Conservation (phyloP, 2,888 invertebrate genomes). For the Homarus gammarus region DNA sequence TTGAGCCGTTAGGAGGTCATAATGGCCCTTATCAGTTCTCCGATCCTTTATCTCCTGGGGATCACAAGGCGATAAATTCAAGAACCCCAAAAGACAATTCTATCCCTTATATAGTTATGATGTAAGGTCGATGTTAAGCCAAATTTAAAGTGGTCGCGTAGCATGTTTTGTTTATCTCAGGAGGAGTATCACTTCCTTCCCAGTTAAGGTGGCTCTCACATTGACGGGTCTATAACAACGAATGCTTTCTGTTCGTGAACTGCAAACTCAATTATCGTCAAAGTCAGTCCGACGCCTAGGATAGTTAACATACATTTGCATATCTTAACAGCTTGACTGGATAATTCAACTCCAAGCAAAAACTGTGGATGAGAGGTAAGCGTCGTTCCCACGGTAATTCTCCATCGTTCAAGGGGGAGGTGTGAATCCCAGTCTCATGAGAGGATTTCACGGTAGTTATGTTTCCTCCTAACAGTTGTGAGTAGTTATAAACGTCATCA, state of each 20-base stretch:
- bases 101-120: neutral
- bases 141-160: no score
- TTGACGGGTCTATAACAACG: no score
- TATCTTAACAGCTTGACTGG: slow-evolving; percentile 12
- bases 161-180: no score
- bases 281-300: neutral
- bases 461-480: no score
- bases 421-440: no score
- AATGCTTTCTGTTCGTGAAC: neutral
- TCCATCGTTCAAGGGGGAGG: no score
- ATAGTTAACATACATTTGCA: slow-evolving; percentile 17
- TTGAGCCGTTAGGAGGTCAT: neutral
- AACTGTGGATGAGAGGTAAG: neutral
- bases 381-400: neutral
- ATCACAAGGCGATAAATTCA: neutral
- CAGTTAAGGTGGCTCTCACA: no score
- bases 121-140: neutral
- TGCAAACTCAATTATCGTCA: slow-evolving; percentile 12
- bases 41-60: neutral
- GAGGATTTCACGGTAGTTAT: no score
- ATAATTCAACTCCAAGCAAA: neutral
- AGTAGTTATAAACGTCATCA: no score
- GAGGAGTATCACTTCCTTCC: no score
- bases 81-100: neutral
- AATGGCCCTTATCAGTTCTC: neutral